Base-by-base conservation (phyloP, 1,140 invertebrate species). In the Polypedilum pembai region DNA sequence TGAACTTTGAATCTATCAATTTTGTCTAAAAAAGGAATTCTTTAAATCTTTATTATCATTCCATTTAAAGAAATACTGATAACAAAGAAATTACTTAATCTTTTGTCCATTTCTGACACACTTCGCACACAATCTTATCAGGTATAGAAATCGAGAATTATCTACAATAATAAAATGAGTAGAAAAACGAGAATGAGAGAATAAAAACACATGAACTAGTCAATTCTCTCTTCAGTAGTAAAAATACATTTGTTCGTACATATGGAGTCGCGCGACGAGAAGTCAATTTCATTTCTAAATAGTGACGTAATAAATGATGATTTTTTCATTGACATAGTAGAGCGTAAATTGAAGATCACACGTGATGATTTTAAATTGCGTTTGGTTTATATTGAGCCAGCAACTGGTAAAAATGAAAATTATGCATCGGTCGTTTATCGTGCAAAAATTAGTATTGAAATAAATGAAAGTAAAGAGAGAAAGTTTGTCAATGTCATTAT, bases 271-370 rank as follows among this genome's bases (percentile, higher is more conserved):
- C 45, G 45, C 45, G 45, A 56, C 45, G 45, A 56, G 3, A n/a
- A 12, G n/a, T 56, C 45, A n/a, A 56, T n/a, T 4, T 56, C 45
- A 56, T 56, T 56, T 56, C n/a, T 56, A 56, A 56, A 56, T 15
- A 56, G 45, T 56, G 45, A 56, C 45, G 12, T n/a, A 56, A n/a
- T 56, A 56, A 56, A 56, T 56, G 45, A 56, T 15, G 45, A 56
- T n/a, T 56, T 56, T 56, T 56, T 56, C 12, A 56, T 56, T 56
- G 45, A 56, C 12, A 56, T 56, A 15, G 10, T 56, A 4, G 45
- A 56, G 10, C 45, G 45, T 12, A 56, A 56, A 56, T 56, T 56
- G 45, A 56, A 56, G 12, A 56, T 56, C n/a, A 15, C 45, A 4
- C 12, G 45, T n/a, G 45, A 56, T 56, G 12, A 56, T 4, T 56